Evolutionary conservation across 2,113 vertebrate genomes (phyloP).

Genomic region (Stigmatopora nigra): DNA sequence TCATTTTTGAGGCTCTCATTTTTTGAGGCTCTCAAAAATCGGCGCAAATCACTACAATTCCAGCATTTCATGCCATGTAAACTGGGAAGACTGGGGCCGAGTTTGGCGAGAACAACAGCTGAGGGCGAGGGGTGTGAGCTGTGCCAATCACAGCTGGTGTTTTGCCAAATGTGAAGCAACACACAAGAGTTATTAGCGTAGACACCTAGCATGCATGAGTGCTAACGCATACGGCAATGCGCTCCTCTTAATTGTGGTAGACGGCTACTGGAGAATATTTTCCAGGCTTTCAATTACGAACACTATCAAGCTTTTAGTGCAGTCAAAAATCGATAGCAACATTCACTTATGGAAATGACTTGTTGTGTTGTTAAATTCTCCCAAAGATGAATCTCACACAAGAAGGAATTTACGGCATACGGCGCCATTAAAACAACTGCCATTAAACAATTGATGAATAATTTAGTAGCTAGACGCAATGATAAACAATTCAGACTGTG

Average conservation of each 20-base stretch:
- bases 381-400: constrained; percentile 10
- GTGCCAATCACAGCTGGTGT: constrained; percentile 53
- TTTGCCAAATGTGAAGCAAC: constrained; percentile 61
- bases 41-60: neutral
- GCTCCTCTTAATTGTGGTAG: constrained; percentile 11
- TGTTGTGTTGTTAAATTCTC: constrained; percentile 30
- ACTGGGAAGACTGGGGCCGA: constrained; percentile 18
- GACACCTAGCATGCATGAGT: constrained; percentile 46
- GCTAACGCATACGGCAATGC: constrained; percentile 21
- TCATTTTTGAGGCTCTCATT: too few species aligned
- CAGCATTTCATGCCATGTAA: neutral
- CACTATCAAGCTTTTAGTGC: constrained; percentile 9
- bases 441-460: neutral
- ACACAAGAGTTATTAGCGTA: constrained; percentile 57
- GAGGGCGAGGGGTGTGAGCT: constrained; percentile 55
- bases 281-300: constrained; percentile 27
- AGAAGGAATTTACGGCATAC: constrained; percentile 16
- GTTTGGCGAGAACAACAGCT: constrained; percentile 66
- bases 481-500: neutral
- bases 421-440: neutral
- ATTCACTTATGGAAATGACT: constrained; percentile 38
- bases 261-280: constrained; percentile 14
- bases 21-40: neutral
- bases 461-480: neutral
- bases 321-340: constrained; percentile 46